Conservation (phyloP, 2,113 vertebrate species). For the Pterocles gutturalis region DNA sequence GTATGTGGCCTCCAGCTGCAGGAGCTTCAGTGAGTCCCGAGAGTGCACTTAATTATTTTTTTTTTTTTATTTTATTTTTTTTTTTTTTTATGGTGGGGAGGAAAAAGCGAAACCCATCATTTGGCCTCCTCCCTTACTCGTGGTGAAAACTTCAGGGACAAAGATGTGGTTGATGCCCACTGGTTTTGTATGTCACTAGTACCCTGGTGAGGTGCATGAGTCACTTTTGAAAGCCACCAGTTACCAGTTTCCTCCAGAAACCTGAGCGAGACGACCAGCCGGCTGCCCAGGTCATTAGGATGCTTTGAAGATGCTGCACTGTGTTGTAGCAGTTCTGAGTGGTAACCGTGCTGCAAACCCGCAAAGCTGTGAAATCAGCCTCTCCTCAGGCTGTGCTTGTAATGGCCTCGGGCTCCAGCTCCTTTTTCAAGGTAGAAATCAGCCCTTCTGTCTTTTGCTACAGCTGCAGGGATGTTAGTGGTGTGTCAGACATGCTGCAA, state of each 20-base stretch:
- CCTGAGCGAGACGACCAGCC: fast-evolving
- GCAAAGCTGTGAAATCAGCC: not conserved
- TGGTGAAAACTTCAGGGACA: fast-evolving
- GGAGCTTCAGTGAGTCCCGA: not conserved
- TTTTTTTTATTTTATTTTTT: not conserved
- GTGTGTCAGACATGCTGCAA: not conserved
- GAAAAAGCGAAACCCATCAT: not conserved
- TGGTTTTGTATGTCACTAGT: fast-evolving
- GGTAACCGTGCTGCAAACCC: not conserved
- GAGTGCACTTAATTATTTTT: fast-evolving
- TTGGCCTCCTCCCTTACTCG: not conserved
- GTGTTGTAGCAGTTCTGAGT: not conserved
- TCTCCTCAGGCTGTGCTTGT: slow-evolving; percentile 10
- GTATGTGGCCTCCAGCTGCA: fast-evolving
- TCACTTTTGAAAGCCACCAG: not conserved
- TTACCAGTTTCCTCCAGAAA: not conserved
- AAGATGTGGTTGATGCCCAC: not conserved
- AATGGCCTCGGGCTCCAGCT: not conserved
- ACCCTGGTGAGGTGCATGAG: not conserved
- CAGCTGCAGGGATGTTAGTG: not conserved
- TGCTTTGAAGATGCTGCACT: not conserved
- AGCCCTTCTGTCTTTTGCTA: not conserved
- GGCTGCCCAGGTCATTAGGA: not conserved
- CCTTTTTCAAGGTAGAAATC: not conserved
- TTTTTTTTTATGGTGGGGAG: too few species aligned